These are phyloP conservation scores for Cephus nigrinus DNA, from an alignment of 2,888 invertebrate genomes.

Conservation along the genomic window DNA sequence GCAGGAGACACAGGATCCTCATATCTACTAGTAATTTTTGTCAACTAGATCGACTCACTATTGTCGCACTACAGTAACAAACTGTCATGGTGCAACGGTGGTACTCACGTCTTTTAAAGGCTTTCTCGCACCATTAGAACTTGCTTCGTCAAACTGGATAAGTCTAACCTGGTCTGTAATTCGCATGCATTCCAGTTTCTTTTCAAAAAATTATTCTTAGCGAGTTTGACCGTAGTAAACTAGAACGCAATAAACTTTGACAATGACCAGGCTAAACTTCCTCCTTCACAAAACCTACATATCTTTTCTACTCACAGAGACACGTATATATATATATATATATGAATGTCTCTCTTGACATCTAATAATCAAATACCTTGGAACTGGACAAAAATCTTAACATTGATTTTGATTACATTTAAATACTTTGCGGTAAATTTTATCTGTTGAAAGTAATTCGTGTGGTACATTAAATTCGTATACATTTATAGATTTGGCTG, in stretches of 20 bases:
- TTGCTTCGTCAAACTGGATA: conserved; percentile 25
- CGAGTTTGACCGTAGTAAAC: background rate
- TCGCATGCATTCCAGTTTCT: background rate
- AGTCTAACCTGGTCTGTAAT: conserved; percentile 18
- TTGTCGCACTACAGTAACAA: conserved; percentile 38
- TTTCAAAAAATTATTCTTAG: background rate
- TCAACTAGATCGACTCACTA: conserved; percentile 38
- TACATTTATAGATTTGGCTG: background rate
- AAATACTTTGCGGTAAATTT: background rate
- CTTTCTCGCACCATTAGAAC: conserved; percentile 24
- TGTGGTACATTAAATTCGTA: background rate
- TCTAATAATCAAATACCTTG: background rate
- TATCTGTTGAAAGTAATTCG: background rate
- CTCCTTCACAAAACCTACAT: background rate
- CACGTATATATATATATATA: background rate
- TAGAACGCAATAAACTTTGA: background rate
- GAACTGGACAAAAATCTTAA: background rate
- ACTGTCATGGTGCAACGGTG: conserved; percentile 38
- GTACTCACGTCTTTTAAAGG: conserved; percentile 52
- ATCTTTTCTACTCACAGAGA: background rate
- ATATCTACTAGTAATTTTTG: conserved; percentile 41
- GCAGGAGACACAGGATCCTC: conserved; percentile 50
- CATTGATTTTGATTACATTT: background rate
- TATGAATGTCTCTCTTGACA: background rate
- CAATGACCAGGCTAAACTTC: background rate